phyloP scores from a whole-genome alignment of 2,113 vertebrate species.

The Corythornis cristatus region DNA sequence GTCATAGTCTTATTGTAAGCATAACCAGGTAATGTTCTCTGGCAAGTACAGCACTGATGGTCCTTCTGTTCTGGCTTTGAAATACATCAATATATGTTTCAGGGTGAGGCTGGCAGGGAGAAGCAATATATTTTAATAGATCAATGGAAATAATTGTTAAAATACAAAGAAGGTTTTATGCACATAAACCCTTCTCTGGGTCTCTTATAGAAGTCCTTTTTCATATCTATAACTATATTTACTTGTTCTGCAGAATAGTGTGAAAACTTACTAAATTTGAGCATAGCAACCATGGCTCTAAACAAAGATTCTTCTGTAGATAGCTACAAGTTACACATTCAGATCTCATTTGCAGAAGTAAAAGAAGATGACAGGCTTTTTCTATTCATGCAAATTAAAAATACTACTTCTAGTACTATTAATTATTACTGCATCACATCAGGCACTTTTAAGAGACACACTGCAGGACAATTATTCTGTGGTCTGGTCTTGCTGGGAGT shows the following conservation, averaged over 20 bases:
- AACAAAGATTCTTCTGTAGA: conserved; percentile 7
- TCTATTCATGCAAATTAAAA: not conserved
- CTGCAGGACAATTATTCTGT: conserved; percentile 24
- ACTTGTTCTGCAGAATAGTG: conserved; percentile 5
- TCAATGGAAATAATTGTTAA: not conserved
- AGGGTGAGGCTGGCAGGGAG: not conserved
- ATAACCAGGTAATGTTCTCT: not conserved
- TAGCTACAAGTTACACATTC: not conserved
- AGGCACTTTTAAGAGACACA: not conserved
- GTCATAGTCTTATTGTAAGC: not conserved
- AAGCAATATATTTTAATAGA: not conserved
- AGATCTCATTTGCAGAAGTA: not conserved
- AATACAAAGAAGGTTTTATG: not conserved
- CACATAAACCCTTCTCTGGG: not conserved
- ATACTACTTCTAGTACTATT: not conserved
- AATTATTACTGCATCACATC: conserved; percentile 17
- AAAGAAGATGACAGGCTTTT: not conserved
- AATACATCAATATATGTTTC: not conserved
- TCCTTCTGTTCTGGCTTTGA: not conserved
- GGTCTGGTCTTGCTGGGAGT: not conserved
- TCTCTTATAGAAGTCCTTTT: not conserved
- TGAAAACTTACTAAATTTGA: conserved; percentile 3
- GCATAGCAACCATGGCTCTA: conserved; percentile 11
- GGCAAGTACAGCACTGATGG: not conserved
- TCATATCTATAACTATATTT: not conserved